Evolutionary conservation across 2,113 vertebrate species (phyloP).

Genomic region (Rhombomys opimus): DNA sequence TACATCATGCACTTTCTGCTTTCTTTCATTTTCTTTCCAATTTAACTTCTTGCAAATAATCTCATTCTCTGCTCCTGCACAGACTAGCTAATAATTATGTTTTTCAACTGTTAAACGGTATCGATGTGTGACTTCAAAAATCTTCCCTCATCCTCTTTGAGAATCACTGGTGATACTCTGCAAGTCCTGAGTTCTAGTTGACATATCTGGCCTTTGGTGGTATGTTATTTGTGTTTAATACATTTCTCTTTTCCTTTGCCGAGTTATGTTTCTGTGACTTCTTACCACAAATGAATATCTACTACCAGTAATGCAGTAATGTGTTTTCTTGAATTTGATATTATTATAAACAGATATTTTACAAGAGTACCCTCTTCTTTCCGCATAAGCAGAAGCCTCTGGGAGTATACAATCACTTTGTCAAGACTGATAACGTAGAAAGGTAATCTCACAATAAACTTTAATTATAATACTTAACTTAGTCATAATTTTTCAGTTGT

Average conservation of each 20-base stretch:
- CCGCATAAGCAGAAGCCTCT: not conserved
- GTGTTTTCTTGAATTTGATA: not conserved
- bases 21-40: slow-evolving; percentile 7
- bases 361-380: not conserved
- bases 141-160: not conserved
- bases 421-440: not conserved
- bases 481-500: slow-evolving; percentile 13
- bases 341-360: not conserved
- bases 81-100: not conserved
- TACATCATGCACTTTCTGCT: not conserved
- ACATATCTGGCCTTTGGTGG: not conserved
- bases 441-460: not conserved
- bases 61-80: not conserved
- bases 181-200: not conserved
- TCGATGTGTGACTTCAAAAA: not conserved
- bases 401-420: not conserved
- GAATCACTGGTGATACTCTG: not conserved
- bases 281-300: not conserved
- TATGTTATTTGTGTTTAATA: not conserved
- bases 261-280: not conserved
- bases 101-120: not conserved
- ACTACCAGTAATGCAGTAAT: not conserved
- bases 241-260: not conserved
- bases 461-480: not conserved
- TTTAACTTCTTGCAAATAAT: not conserved